These are phyloP conservation scores for Rhinophrynus dorsalis DNA, from an alignment of 2,797 vertebrate genomes.

Conservation along the genomic window DNA sequence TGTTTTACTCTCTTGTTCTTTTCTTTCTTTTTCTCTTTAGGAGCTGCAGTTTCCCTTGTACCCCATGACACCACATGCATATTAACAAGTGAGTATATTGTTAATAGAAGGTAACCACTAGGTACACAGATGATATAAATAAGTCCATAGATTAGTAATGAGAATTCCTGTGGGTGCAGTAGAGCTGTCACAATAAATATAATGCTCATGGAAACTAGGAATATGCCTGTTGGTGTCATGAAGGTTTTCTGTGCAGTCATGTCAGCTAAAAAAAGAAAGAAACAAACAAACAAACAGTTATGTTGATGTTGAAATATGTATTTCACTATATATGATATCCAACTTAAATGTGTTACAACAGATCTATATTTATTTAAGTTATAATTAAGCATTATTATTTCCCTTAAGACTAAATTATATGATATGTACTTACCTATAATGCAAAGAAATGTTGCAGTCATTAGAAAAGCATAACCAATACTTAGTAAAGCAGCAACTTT, in stretches of 20 bases:
- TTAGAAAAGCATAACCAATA: constrained; percentile 77
- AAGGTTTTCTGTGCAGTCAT: neutral
- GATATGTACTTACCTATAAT: constrained; percentile 69
- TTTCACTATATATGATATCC: too few relatives aligned
- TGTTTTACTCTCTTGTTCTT: neutral
- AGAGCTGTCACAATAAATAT: constrained; percentile 1
- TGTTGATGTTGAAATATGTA: too few relatives aligned
- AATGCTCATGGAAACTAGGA: neutral
- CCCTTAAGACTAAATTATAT: too few relatives aligned
- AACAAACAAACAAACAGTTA: too few relatives aligned
- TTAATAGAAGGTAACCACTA: constrained; percentile 79
- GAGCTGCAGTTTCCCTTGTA: constrained; percentile 72
- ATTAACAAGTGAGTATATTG: constrained; percentile 81
- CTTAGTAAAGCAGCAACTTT: constrained; percentile 73
- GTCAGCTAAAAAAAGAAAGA: constrained; percentile 41
- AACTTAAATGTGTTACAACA: too few relatives aligned
- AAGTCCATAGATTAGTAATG: constrained; percentile 70
- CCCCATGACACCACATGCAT: constrained; percentile 80
- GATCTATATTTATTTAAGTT: too few relatives aligned
- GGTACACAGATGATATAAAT: constrained; percentile 83
- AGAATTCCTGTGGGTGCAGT: constrained; percentile 62
- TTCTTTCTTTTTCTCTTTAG: constrained; percentile 12
- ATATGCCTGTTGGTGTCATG: constrained; percentile 2
- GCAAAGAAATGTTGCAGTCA: constrained; percentile 76
- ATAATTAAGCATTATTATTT: too few relatives aligned